Base-by-base conservation (phyloP, 1,140 invertebrate genomes). In the Drosophila nigrodunni region DNA sequence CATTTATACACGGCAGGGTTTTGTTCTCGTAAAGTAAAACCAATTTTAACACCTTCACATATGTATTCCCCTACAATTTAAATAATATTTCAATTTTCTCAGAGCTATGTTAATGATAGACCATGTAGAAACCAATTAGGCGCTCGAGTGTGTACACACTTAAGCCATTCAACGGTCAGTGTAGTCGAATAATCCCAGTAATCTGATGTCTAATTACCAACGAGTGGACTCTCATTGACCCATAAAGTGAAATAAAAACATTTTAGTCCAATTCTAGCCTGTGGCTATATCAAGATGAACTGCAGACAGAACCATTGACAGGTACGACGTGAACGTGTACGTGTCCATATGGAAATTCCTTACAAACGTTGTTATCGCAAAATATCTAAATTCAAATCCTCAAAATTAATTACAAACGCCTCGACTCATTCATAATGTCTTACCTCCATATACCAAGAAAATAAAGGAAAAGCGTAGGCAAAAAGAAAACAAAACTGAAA, bases 391-490 rank as follows among this genome's bases (percentile, higher is more conserved):
- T 71, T 66, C 61, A 85, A 85, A 85, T 80, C 73, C 81, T 85
- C 77, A 64, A 79, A 85, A 85, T 85, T 85, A 85, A 85, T 85
- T 85, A 85, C 74, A 74, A 70, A 71, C 39, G 50, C 66, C 75
- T 76, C 69, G 64, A 65, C 60, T 13, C 68, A 25, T 41, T 57
- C 50, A 39, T 39, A 57, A 34, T 15, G 49, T 13, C 30, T 35
- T 47, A 49, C 43, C 39, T 49, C 21, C 11, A n/a, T 35, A 52
- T 58, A 25, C 6, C 34, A 15, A 18, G 57, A 54, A 61, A 44
- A 25, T 30, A 64, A 25, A 54, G 11, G 5, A 54, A 54, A 34
- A 30, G 18, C 6, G 49, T 10, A 52, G 49, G 35, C 10, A 54
- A 54, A 35, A 61, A 55, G 35, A 67, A 74, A 57, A 21, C 10